Base-by-base conservation (phyloP, 2,888 invertebrate species). In the Pasiphila rectangulata region DNA sequence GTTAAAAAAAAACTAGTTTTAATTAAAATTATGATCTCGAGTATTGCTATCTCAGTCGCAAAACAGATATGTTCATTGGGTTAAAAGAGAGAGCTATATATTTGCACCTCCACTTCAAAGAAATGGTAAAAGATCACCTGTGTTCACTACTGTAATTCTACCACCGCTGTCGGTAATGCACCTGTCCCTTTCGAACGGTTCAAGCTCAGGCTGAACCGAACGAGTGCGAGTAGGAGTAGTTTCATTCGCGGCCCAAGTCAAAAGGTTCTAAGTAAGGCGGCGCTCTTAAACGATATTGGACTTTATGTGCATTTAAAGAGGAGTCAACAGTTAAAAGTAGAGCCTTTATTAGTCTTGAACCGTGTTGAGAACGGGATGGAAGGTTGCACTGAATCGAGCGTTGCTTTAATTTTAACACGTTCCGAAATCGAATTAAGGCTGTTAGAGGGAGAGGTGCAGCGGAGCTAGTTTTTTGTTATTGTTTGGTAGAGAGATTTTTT, bases 81-180 rank as follows among this genome's bases (percentile, higher is more conserved):
- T 23, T 64, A 75, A 85, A 72, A 67, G 85, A 78, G 85, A 79
- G 52, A 64, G 68, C 50, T 76, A 74, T 83, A 85, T 59, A 80
- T 82, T 81, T 74, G 75, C 79, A 80, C 82, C 77, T 80, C 65
- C 76, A 68, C 68, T 69, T 52, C 64, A 61, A 75, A 79, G 78
- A 79, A 83, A 83, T 81, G 72, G 71, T 81, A 79, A 86, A 89
- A 88, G 89, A 86, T 89, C 89, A 88, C 85, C 86, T 86, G 85
- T 89, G 89, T 82, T 89, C 84, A 88, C 89, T 88, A 87, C 89
- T 78, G 88, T 85, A 87, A 89, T 87, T 84, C 79, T 80, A 81
- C 80, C 77, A 69, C 69, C 73, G 41, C 48, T 34, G 53, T 45
- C 79, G 79, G 82, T 84, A 83, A 75, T 81, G 82, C 87, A 86